Conservation (phyloP, 92 coral and sea anemone genomes). For the Actinernus sp. region DNA sequence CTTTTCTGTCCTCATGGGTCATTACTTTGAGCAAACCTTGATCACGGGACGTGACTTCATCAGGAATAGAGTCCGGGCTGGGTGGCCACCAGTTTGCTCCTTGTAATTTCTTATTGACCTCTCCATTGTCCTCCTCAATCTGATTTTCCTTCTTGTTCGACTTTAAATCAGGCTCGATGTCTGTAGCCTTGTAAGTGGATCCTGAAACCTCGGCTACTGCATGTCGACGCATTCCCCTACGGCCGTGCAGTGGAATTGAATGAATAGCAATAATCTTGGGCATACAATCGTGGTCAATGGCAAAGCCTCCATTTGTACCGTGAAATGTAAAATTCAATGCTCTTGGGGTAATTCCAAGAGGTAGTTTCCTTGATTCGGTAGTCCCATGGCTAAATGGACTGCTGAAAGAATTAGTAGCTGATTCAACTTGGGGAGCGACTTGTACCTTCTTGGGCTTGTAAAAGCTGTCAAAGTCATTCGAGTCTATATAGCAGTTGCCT, state of each 20-base stretch:
- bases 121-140: neutral
- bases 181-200: conserved; percentile 12
- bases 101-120: neutral
- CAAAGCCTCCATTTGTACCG: conserved; percentile 58
- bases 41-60: conserved; percentile 18
- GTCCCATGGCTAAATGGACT: conserved; percentile 3
- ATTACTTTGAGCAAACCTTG: conserved; percentile 39
- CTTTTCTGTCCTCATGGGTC: conserved; percentile 42
- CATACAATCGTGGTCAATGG: conserved; percentile 65
- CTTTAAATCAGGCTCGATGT: neutral
- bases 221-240: conserved; percentile 12
- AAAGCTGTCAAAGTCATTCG: conserved; percentile 31
- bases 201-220: conserved; percentile 25
- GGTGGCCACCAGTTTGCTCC: conserved; percentile 26
- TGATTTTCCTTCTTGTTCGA: neutral
- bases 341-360: conserved; percentile 2
- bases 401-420: no score
- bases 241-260: conserved; percentile 35
- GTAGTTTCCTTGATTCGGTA: neutral
- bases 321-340: conserved; percentile 28
- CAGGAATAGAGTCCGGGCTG: conserved; percentile 40
- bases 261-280: conserved; percentile 74
- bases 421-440: no score
- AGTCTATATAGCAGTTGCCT: conserved; percentile 44
- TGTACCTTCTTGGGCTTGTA: conserved; percentile 1